A percentile compares a stretch with the other conserved stretches of the same genome.
These are phyloP conservation scores for Drosophila diplacantha DNA, from an alignment of 2,888 invertebrate species.

Conservation along the genomic window DNA sequence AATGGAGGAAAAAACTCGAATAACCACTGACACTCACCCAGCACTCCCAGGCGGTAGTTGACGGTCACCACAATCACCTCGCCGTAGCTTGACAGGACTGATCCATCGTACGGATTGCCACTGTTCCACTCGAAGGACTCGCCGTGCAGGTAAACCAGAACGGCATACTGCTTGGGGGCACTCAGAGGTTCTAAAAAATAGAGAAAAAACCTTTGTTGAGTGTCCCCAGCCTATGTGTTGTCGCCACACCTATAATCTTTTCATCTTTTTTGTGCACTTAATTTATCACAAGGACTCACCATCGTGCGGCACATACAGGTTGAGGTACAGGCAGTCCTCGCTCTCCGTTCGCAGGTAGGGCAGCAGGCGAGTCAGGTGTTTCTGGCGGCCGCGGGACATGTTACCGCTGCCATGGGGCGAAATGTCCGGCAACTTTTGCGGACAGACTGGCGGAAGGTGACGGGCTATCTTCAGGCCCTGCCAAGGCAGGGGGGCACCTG, in stretches of 20 bases:
- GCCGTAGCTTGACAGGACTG: conserved; percentile 94
- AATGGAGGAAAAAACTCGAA: background rate
- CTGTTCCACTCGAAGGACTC: conserved; percentile 98
- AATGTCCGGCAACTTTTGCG: conserved; percentile 86
- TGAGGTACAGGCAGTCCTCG: conserved; percentile 94
- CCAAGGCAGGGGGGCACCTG: conserved; percentile 90
- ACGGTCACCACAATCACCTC: conserved; percentile 90
- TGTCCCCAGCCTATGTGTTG: background rate
- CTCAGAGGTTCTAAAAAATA: conserved; percentile 71
- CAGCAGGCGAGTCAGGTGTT: conserved; percentile 85
- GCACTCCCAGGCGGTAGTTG: conserved; percentile 89
- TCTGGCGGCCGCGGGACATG: conserved; percentile 83
- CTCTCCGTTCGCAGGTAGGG: conserved; percentile 84
- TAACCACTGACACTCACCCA: conserved; percentile 80
- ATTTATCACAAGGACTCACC: conserved; percentile 80
- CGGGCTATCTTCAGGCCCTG: conserved; percentile 83
- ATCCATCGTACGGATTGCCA: conserved; percentile 98
- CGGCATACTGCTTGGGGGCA: conserved; percentile 83
- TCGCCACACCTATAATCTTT: background rate
- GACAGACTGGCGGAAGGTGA: conserved; percentile 89
- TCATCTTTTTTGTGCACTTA: background rate
- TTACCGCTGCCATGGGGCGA: conserved; percentile 80
- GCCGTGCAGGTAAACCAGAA: conserved; percentile 95
- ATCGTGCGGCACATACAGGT: conserved; percentile 92
- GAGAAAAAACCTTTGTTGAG: background rate